phyloP scores from a whole-genome alignment of 2,888 invertebrate genomes.

The Callimorpha dominula region DNA sequence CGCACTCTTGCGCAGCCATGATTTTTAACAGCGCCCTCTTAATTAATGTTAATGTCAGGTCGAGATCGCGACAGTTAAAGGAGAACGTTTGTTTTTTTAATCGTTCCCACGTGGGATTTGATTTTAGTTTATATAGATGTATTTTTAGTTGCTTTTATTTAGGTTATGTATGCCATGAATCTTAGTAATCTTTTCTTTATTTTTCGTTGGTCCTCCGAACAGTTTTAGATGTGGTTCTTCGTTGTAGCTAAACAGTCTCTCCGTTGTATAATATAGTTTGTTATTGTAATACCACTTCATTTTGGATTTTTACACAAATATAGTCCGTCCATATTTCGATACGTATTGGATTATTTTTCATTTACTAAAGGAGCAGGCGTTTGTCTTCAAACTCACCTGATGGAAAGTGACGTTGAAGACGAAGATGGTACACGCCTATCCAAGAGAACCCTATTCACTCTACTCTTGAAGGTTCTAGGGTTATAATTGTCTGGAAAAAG shows the following conservation, averaged over 20 bases:
- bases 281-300: background rate
- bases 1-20: conserved; percentile 37
- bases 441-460: too few relatives aligned
- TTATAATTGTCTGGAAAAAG: too few relatives aligned
- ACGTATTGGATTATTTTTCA: too few relatives aligned
- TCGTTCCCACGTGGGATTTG: conserved; percentile 31
- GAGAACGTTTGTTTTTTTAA: conserved; percentile 41
- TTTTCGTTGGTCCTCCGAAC: background rate
- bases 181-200: background rate
- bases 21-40: conserved; percentile 49
- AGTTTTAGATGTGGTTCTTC: background rate
- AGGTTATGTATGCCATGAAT: conserved; percentile 5
- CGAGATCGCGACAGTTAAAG: conserved; percentile 42
- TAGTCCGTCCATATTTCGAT: too few relatives aligned
- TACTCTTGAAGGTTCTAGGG: too few relatives aligned
- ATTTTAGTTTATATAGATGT: conserved; percentile 10
- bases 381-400: too few relatives aligned
- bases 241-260: background rate
- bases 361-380: too few relatives aligned
- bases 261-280: background rate
- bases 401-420: too few relatives aligned
- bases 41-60: conserved; percentile 50
- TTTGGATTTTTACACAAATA: background rate
- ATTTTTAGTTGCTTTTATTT: conserved; percentile 9
- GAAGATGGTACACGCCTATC: too few relatives aligned